Percentiles rank a stretch among this genome's conserved stretches.
Evolutionary conservation across 2,888 invertebrate species (phyloP).

Genomic region (Tethea ocularis): DNA sequence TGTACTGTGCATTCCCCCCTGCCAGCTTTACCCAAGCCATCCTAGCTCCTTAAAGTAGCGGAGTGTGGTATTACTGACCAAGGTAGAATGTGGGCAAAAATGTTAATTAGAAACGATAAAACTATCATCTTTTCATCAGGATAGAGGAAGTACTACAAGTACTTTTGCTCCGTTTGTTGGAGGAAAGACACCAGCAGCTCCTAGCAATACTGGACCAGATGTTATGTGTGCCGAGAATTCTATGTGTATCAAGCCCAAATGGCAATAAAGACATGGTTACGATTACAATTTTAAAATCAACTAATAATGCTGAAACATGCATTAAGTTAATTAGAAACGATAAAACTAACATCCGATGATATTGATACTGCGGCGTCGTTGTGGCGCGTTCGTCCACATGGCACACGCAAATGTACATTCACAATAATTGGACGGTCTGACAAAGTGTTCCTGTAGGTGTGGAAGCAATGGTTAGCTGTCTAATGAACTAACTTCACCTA

Average conservation of each 20-base stretch:
- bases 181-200: neutral
- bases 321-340: slow-evolving; percentile 23
- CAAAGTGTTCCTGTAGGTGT: neutral
- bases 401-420: slow-evolving; percentile 17
- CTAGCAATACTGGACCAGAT: neutral
- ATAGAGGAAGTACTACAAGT: neutral
- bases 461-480: neutral
- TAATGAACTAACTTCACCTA: neutral
- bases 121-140: neutral
- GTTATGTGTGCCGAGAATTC: neutral
- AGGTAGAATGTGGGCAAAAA: too few species aligned
- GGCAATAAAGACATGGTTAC: neutral
- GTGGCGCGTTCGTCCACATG: slow-evolving; percentile 2
- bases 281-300: too few species aligned
- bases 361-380: slow-evolving; percentile 12
- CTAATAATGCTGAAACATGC: slow-evolving; percentile 4
- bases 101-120: too few species aligned
- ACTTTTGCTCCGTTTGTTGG: neutral
- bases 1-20: too few species aligned
- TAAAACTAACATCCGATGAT: slow-evolving; percentile 20
- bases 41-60: too few species aligned
- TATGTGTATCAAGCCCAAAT: neutral
- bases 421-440: neutral
- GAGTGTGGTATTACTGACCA: too few species aligned
- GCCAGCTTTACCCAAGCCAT: too few species aligned